phyloP scores from a whole-genome alignment of 2,113 vertebrate genomes.

The Nicator chloris region DNA sequence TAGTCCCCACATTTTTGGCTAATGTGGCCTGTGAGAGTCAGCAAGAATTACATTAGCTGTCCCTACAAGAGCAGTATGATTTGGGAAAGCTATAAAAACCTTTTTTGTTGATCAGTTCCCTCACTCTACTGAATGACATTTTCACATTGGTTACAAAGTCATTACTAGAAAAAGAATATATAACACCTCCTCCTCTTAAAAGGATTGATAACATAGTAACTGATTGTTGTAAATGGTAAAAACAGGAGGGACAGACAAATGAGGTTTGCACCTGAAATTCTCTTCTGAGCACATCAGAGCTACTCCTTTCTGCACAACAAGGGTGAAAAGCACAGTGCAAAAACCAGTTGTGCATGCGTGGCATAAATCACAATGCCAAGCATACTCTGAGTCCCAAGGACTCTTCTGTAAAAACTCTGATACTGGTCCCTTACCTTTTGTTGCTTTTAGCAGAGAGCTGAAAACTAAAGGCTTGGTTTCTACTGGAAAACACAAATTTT shows the following conservation, averaged over 20 bases:
- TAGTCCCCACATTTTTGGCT: neutral
- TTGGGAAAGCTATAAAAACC: neutral
- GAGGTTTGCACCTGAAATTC: neutral
- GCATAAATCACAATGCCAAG: neutral
- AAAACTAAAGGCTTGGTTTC: neutral
- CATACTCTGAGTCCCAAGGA: neutral
- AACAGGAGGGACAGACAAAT: neutral
- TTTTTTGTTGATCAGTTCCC: neutral
- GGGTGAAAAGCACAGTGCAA: neutral
- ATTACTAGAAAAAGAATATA: neutral
- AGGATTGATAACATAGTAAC: neutral
- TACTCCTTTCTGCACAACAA: neutral
- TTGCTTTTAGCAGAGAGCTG: neutral
- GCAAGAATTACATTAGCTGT: neutral
- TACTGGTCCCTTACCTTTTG: neutral
- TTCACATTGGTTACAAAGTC: neutral
- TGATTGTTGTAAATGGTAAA: neutral
- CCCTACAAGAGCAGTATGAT: neutral
- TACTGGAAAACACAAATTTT: neutral
- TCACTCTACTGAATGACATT: neutral
- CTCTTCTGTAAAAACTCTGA: neutral
- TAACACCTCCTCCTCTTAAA: neutral
- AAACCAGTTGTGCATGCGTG: neutral
- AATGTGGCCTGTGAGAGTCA: fast-evolving
- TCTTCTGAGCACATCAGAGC: neutral